These are phyloP conservation scores for Caenorhabditis angaria DNA, from an alignment of 2,888 invertebrate species.

Conservation along the genomic window DNA sequence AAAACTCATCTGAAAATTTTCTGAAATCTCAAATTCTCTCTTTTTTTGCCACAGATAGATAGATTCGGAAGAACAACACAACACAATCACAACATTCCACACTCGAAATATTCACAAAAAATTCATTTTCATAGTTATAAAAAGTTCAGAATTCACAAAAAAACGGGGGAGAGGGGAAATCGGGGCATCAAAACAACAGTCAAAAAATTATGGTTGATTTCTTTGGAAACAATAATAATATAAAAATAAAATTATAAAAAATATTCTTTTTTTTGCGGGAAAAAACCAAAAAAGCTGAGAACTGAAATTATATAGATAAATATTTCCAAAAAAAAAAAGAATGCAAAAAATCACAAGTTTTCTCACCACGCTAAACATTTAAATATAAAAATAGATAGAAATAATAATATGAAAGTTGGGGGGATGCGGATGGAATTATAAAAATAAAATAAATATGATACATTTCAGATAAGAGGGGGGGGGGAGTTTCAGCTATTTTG, in stretches of 20 bases:
- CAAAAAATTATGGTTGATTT: conserved; percentile 6
- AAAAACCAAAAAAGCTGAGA: conserved; percentile 11
- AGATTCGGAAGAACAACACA: not conserved
- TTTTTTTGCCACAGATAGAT: not conserved
- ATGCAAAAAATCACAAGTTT: conserved; percentile 49
- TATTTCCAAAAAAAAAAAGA: conserved; percentile 12
- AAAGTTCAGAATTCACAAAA: conserved; percentile 1
- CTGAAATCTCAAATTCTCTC: not conserved
- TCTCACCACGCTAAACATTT: conserved; percentile 46
- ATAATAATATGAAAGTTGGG: not conserved
- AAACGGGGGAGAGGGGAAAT: not conserved
- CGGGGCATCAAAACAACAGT: not conserved
- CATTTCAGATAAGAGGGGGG: not conserved
- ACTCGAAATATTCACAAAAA: not conserved
- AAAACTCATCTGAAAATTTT: conserved; percentile 36
- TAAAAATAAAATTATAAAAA: not conserved
- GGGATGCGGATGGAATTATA: not conserved
- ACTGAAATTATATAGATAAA: conserved; percentile 8
- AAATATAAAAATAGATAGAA: not conserved
- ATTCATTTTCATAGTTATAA: conserved; percentile 6
- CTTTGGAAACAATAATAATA: not conserved
- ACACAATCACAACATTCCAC: not conserved
- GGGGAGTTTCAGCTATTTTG: not conserved
- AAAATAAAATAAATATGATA: conserved; percentile 3
- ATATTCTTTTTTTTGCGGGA: not conserved